These are phyloP conservation scores for Stenoptilia bipunctidactyla DNA, from an alignment of 2,888 invertebrate genomes.

Conservation along the genomic window DNA sequence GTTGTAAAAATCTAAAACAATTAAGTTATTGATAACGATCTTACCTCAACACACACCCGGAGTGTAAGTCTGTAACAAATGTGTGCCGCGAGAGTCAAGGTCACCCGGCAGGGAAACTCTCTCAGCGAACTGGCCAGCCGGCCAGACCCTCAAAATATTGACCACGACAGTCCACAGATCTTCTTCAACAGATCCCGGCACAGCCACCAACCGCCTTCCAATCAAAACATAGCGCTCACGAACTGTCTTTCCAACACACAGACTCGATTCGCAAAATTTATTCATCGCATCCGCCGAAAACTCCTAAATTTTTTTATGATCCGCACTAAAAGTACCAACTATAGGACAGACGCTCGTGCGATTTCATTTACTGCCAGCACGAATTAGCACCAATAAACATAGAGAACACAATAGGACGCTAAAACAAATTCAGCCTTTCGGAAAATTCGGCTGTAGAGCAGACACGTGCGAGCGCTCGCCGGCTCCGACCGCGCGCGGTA, in stretches of 20 bases:
- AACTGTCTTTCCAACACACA: slow-evolving; percentile 59
- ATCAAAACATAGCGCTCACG: slow-evolving; percentile 65
- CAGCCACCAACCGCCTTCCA: slow-evolving; percentile 53
- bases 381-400: slow-evolving; percentile 51
- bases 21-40: no score
- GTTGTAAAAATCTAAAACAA: no score
- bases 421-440: slow-evolving; percentile 27
- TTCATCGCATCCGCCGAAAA: slow-evolving; percentile 69
- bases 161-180: slow-evolving; percentile 36
- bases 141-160: slow-evolving; percentile 36
- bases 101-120: no score
- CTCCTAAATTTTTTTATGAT: slow-evolving; percentile 55
- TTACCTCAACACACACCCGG: no score
- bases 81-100: no score
- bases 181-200: slow-evolving; percentile 31
- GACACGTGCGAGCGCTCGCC: slow-evolving; percentile 68
- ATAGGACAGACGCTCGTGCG: slow-evolving; percentile 24
- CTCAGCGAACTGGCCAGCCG: slow-evolving; percentile 19
- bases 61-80: no score
- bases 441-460: slow-evolving; percentile 44
- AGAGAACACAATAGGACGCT: slow-evolving; percentile 49
- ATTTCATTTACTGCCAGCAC: slow-evolving; percentile 39
- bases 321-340: slow-evolving; percentile 45
- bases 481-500: slow-evolving; percentile 68
- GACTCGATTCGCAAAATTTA: slow-evolving; percentile 67